These are phyloP conservation scores for Mixornis gularis DNA, from an alignment of 2,113 vertebrate species.

Conservation along the genomic window DNA sequence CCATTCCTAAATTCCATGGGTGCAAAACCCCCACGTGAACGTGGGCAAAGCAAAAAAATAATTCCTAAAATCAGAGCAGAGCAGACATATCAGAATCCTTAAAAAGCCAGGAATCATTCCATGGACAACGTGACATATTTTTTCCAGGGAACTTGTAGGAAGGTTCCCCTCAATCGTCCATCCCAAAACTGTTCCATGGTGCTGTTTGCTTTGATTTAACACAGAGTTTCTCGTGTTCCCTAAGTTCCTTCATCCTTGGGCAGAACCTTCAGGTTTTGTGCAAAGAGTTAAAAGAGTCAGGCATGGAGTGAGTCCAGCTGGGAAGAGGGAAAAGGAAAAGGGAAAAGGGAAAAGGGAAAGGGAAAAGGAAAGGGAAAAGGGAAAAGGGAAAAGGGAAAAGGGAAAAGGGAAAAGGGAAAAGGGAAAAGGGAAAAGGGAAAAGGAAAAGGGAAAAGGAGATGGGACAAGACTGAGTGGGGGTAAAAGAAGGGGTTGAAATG, in stretches of 20 bases:
- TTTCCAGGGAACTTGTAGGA: background rate
- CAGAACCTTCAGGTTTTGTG: background rate
- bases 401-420: background rate
- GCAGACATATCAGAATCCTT: background rate
- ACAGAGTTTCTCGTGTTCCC: background rate
- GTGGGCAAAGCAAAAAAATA: background rate
- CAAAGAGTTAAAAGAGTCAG: background rate
- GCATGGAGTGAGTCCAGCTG: background rate
- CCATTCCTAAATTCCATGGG: background rate
- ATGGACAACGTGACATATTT: rapidly evolving
- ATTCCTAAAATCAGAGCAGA: background rate
- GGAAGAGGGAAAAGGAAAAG: background rate
- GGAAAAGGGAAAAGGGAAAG: background rate
- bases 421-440: background rate
- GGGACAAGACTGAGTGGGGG: rapidly evolving
- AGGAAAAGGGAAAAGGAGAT: background rate
- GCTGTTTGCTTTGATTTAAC: background rate
- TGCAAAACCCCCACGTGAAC: background rate
- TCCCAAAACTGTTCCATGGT: background rate
- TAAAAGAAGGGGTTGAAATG: background rate
- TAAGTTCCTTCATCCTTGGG: background rate
- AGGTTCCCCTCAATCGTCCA: background rate
- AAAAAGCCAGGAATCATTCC: background rate
- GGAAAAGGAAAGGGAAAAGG: background rate
- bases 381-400: background rate